Percentiles rank a stretch among this genome's conserved stretches.
Conservation (phyloP, 2,113 vertebrate genomes). For the Chaenogobius annularis region DNA sequence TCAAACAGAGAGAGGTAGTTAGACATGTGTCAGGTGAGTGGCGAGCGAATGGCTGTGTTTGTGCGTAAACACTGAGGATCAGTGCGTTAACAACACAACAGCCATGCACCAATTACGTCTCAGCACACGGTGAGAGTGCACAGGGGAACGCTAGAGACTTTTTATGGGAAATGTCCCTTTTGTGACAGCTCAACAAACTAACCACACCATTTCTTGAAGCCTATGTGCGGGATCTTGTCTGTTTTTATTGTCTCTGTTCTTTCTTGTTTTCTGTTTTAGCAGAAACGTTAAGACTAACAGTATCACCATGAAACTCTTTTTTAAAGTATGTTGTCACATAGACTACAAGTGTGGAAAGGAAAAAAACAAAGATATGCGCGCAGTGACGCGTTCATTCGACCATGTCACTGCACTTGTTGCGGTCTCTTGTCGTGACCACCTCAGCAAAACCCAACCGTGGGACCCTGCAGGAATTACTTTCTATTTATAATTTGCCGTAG, state of each 20-base stretch:
- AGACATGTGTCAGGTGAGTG: conserved; percentile 31
- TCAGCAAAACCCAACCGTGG: conserved; percentile 33
- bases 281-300: not conserved
- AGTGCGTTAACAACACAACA: not conserved
- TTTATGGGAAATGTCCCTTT: not conserved
- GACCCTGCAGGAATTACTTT: conserved; percentile 26
- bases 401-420: conserved; percentile 69
- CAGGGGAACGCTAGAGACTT: not conserved
- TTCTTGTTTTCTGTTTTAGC: not conserved
- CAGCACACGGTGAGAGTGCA: not conserved
- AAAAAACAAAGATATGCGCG: not conserved
- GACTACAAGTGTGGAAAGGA: not conserved
- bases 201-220: not conserved
- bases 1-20: conserved; percentile 51
- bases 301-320: not conserved
- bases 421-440: conserved; percentile 32
- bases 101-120: conserved; percentile 24
- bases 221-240: not conserved
- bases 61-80: conserved; percentile 10
- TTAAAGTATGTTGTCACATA: not conserved
- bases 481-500: conserved; percentile 65
- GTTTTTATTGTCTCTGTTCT: no score
- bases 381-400: conserved; percentile 4
- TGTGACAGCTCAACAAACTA: not conserved
- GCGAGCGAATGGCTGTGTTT: conserved; percentile 21